phyloP scores from a whole-genome alignment of 1,140 invertebrate genomes.

The Drosophila ambigua region DNA sequence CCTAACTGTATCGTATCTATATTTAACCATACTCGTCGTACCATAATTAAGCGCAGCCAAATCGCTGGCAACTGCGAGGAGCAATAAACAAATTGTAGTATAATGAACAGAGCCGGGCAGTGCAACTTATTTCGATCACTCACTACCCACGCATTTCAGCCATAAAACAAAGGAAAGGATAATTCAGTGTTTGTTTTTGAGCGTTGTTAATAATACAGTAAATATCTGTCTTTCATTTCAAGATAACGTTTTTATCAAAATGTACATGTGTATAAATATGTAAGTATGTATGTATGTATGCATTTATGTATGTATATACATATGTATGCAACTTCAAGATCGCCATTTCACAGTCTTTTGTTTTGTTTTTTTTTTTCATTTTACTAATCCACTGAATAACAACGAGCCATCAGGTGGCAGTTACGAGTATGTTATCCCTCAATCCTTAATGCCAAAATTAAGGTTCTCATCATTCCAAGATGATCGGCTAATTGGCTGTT shows the following conservation, averaged over 20 bases:
- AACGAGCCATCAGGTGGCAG: conserved; percentile 24
- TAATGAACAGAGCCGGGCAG: conserved; percentile 32
- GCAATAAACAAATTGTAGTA: conserved; percentile 73
- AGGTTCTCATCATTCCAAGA: conserved; percentile 14
- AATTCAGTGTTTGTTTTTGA: conserved; percentile 18
- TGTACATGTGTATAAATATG: conserved; percentile 51
- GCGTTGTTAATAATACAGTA: conserved; percentile 58
- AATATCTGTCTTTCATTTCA: conserved; percentile 36
- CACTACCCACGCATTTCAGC: too few species aligned
- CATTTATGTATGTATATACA: conserved; percentile 23
- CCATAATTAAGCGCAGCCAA: conserved; percentile 65
- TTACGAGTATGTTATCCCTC: conserved; percentile 11
- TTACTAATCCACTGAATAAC: conserved; percentile 38
- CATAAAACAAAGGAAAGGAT: not conserved
- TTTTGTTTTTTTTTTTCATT: conserved; percentile 48
- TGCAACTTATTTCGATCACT: not conserved
- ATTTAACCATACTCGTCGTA: conserved; percentile 52
- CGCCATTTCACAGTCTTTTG: conserved; percentile 71
- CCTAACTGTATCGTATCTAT: conserved; percentile 68
- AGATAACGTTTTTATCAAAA: conserved; percentile 54
- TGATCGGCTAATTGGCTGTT: conserved; percentile 27
- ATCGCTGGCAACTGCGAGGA: conserved; percentile 31
- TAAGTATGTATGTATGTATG: conserved; percentile 34
- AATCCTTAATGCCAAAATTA: conserved; percentile 35
- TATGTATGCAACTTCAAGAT: conserved; percentile 72